phyloP scores from a whole-genome alignment of 1,140 invertebrate species.

The Eurosta solidaginis region DNA sequence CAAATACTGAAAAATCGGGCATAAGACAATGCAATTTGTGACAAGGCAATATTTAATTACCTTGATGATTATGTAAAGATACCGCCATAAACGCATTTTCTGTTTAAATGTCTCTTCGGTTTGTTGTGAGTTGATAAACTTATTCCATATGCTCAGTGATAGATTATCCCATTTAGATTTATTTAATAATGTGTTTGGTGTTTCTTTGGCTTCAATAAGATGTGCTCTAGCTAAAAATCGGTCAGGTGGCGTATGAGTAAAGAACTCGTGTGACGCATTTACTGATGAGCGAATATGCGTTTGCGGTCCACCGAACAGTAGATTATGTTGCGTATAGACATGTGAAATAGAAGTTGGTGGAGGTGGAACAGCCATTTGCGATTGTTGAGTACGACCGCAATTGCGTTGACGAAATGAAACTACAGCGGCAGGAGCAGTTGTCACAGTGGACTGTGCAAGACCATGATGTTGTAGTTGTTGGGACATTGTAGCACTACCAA shows the following conservation, averaged over 20 bases:
- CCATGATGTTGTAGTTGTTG: neutral
- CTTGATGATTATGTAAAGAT: constrained; percentile 75
- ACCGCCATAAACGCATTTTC: constrained; percentile 83
- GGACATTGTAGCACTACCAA: neutral
- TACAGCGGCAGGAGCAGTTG: neutral
- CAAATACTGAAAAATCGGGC: too few relatives aligned
- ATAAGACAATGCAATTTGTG: too few relatives aligned
- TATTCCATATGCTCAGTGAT: constrained; percentile 77
- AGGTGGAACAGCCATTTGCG: constrained; percentile 19
- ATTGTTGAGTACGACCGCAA: constrained; percentile 1
- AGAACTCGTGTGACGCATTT: constrained; percentile 39
- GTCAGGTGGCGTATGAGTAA: constrained; percentile 60
- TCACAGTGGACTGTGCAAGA: neutral
- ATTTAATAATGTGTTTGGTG: constrained; percentile 46
- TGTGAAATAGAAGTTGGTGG: constrained; percentile 2
- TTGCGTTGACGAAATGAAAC: neutral
- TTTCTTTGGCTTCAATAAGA: constrained; percentile 58
- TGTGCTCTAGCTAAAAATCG: constrained; percentile 62
- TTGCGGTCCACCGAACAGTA: constrained; percentile 37
- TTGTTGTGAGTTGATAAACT: constrained; percentile 78
- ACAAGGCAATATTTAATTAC: constrained; percentile 62
- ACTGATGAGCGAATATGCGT: constrained; percentile 27
- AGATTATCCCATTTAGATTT: constrained; percentile 70
- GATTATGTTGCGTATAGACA: constrained; percentile 29
- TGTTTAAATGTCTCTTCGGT: constrained; percentile 76